A percentile compares a stretch with the other conserved stretches of the same genome.
These are phyloP conservation scores for Drosophila rhopaloa DNA, from an alignment of 1,140 invertebrate genomes.

Conservation along the genomic window DNA sequence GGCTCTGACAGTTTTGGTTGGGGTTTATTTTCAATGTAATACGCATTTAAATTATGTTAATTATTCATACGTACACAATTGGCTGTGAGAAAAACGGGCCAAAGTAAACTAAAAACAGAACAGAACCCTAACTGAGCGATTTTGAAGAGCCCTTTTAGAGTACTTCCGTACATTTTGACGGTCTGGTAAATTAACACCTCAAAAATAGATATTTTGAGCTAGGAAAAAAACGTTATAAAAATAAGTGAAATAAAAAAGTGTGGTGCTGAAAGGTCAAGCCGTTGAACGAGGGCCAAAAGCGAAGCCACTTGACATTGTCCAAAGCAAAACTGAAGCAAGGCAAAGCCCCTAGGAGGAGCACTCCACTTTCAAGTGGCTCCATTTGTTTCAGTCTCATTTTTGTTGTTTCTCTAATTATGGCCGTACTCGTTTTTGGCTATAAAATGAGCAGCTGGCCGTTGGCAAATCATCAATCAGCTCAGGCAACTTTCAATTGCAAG, in stretches of 20 bases:
- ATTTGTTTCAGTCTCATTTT: conserved; percentile 25
- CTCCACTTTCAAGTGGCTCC: conserved; percentile 29
- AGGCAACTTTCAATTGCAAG: conserved; percentile 73
- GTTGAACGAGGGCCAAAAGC: conserved; percentile 36
- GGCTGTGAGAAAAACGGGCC: conserved; percentile 5
- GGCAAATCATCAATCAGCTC: conserved; percentile 68
- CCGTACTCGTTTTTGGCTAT: conserved; percentile 54
- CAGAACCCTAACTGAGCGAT: conserved; percentile 19
- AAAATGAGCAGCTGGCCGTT: conserved; percentile 51
- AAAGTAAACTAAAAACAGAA: conserved; percentile 2
- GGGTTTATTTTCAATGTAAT: conserved; percentile 24
- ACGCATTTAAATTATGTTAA: conserved; percentile 59
- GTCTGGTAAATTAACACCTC: conserved; percentile 70
- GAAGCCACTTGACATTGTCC: conserved; percentile 67
- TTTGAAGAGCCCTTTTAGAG: conserved; percentile 13
- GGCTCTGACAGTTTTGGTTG: conserved; percentile 15
- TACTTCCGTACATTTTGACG: conserved; percentile 21
- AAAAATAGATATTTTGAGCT: conserved; percentile 41
- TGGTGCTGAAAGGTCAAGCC: conserved; percentile 61
- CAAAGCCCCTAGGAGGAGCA: conserved; percentile 46
- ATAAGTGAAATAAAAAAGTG: conserved; percentile 27
- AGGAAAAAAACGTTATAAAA: conserved; percentile 3
- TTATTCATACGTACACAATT: conserved; percentile 50
- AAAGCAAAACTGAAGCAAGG: conserved; percentile 34
- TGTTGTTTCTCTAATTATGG: conserved; percentile 24